These are phyloP conservation scores for Kryphioiulus occultus DNA, from an alignment of 2,888 invertebrate genomes.

Conservation along the genomic window DNA sequence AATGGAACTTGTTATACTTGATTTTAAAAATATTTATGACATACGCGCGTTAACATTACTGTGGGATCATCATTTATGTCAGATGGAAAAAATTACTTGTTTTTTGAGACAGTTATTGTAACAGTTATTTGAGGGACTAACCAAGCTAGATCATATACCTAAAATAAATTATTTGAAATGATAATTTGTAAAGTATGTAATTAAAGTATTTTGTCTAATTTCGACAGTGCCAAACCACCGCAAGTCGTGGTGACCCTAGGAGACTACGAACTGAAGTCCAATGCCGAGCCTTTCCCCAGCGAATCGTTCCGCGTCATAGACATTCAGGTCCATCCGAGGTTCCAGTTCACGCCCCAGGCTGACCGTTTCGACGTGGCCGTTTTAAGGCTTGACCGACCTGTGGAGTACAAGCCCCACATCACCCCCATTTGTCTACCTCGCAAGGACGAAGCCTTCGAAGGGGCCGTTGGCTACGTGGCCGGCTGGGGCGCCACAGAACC, in stretches of 20 bases:
- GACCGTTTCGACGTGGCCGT: constrained; percentile 88
- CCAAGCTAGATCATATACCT: too few relatives aligned
- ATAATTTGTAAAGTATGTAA: background rate
- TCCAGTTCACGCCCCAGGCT: constrained; percentile 88
- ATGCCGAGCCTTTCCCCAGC: constrained; percentile 87
- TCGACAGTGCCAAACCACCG: constrained; percentile 67
- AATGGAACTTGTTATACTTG: too few relatives aligned
- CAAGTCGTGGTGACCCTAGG: constrained; percentile 91
- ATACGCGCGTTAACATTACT: too few relatives aligned
- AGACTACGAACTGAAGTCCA: constrained; percentile 93
- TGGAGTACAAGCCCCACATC: constrained; percentile 55
- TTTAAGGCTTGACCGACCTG: constrained; percentile 76
- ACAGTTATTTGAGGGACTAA: too few relatives aligned
- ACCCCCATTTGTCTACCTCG: constrained; percentile 54
- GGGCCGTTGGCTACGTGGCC: constrained; percentile 54
- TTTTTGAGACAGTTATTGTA: too few relatives aligned
- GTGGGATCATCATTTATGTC: too few relatives aligned
- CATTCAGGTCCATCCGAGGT: constrained; percentile 89
- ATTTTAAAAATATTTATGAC: too few relatives aligned
- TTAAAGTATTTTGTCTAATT: too few relatives aligned
- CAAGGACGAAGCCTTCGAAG: constrained; percentile 54
- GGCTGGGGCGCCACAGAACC: constrained; percentile 54
- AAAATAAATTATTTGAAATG: background rate
- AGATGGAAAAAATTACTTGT: too few relatives aligned
- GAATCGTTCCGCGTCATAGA: constrained; percentile 91